Evolutionary conservation across 1,140 invertebrate species (phyloP).

Genomic region (Mesaphorura yosii): DNA sequence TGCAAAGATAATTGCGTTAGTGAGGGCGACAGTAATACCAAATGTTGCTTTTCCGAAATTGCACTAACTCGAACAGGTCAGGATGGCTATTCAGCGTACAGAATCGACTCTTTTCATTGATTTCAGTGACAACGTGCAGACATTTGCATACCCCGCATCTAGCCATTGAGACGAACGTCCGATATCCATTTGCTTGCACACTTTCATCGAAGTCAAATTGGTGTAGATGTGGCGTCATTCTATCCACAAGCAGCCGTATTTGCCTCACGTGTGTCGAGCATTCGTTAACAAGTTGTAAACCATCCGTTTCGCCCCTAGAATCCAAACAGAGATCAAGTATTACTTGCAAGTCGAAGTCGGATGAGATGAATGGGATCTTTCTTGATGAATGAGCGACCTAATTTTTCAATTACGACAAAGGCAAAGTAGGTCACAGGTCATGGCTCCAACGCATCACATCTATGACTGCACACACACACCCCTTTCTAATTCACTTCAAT

Average conservation of each 20-base stretch:
- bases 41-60: neutral
- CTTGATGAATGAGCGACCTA: no score
- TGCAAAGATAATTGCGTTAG: conserved; percentile 6
- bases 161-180: conserved; percentile 21
- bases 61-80: conserved; percentile 22
- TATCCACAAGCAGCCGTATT: conserved; percentile 18
- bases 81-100: conserved; percentile 17
- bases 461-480: no score
- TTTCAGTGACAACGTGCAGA: conserved; percentile 22
- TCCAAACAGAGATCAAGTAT: no score
- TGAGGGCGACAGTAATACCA: neutral
- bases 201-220: conserved; percentile 29
- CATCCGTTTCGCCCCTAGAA: no score
- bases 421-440: no score
- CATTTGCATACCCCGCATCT: conserved; percentile 24
- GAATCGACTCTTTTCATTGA: conserved; percentile 23
- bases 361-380: no score
- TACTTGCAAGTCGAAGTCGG: no score
- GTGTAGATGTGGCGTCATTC: conserved; percentile 20
- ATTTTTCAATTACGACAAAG: no score
- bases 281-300: conserved; percentile 21
- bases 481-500: no score
- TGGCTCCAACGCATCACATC: no score
- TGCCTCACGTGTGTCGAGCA: conserved; percentile 13
- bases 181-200: conserved; percentile 27